Conservation (phyloP, 2,113 vertebrate genomes). For the Lanius ludovicianus region DNA sequence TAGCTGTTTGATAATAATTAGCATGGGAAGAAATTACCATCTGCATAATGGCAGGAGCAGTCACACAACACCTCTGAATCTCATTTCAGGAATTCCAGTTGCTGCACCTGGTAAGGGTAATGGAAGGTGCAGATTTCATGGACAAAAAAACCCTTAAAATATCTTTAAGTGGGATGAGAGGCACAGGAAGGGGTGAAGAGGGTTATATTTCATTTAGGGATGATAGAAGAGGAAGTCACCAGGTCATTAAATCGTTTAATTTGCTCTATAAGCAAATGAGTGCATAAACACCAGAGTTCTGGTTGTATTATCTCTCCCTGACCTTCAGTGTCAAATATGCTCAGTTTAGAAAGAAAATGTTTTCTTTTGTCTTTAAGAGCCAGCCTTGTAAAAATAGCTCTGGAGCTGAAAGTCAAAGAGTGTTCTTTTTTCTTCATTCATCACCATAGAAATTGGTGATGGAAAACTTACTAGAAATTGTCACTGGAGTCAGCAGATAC, state of each 20-base stretch:
- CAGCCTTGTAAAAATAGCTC: constrained; percentile 29
- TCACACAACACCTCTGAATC: not conserved
- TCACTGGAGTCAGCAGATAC: constrained; percentile 16
- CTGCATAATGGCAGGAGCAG: not conserved
- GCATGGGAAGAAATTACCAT: not conserved
- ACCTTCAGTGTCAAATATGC: not conserved
- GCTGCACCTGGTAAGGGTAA: not conserved
- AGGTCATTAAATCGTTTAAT: not conserved
- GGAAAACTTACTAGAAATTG: constrained; percentile 41
- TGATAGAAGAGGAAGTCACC: not conserved
- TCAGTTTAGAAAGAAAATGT: constrained; percentile 9
- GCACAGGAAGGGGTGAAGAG: not conserved
- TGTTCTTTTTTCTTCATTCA: constrained; percentile 5
- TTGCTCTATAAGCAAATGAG: not conserved
- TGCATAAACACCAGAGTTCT: not conserved
- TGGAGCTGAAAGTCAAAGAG: not conserved
- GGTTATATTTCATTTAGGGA: not conserved
- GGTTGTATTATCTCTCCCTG: not conserved
- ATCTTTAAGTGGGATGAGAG: not conserved
- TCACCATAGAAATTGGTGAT: constrained; percentile 39
- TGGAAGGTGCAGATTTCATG: not conserved
- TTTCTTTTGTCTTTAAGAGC: constrained; percentile 39
- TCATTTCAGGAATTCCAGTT: constrained; percentile 1
- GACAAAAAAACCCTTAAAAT: not conserved
- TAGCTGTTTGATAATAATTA: not conserved